Evolutionary conservation across 2,797 vertebrate genomes (phyloP), one percentile per base, ranked within the genome.

Genomic region (Rhadinocentrus ornatus): DNA sequence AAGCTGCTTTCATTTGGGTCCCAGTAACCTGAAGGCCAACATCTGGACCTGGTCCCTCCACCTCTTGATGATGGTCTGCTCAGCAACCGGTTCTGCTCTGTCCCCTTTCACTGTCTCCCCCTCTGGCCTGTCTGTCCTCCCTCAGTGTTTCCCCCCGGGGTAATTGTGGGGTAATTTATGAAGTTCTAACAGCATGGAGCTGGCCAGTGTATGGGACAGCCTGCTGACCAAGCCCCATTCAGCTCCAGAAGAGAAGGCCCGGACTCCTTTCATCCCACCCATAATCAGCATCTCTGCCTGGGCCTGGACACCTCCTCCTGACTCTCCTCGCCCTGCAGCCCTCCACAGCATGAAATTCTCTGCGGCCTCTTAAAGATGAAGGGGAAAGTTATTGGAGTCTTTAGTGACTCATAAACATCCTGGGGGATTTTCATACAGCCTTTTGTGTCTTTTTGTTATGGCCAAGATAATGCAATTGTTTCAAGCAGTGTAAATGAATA

Each of bases 361-460:
- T 72, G 61, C 20, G 69, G 77, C 79, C 44, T 82, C 86, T 92
- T 90, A 88, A 80, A 91, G 84, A 91, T 90, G 90, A 92, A 91
- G 89, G 93, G 84, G 93, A 95, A 95, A 95, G 94, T 94, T 94
- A 94, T 93, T 93, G 91, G 90, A 91, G 91, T 94, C 90, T 93
- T 94, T 92, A 94, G 93, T 93, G 91, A 92, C 86, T 93, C 93
- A 92, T 94, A 95, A 94, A 94, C 89, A 86, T 93, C 93, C 91
- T 67, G 54, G 89, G 90, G 90, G 88, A 90, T 90, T 94, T 92
- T 92, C 89, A 89, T 88, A 74, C 82, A 16, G 81, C 78, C 77
- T 91, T n/a, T 93, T 92, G 89, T 93, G 86, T 80, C 84, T 90
- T 92, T 92, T 91, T 93, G 90, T 93, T 78, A 82, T 26, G 53